Conservation (phyloP, 2,113 vertebrate species). For the Pelecanus crispus region DNA sequence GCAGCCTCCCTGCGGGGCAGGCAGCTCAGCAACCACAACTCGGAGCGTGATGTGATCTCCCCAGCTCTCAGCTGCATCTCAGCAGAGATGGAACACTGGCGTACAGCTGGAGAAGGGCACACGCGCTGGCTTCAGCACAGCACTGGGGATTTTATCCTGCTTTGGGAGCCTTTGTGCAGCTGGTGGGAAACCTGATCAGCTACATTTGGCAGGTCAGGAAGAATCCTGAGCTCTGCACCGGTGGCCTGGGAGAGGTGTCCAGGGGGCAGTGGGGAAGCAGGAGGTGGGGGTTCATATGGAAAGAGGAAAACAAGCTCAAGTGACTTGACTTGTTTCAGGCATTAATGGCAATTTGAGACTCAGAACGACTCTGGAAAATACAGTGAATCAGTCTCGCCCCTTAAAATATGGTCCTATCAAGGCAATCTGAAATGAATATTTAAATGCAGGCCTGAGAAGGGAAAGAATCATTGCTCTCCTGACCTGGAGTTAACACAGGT, state of each 20-base stretch:
- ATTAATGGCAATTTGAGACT: neutral
- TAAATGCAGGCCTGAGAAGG: neutral
- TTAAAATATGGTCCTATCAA: neutral
- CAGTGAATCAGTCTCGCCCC: neutral
- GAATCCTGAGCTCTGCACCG: neutral
- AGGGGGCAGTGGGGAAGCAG: neutral
- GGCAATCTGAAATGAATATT: neutral
- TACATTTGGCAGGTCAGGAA: neutral
- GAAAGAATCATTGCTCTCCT: neutral
- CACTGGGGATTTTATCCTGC: neutral
- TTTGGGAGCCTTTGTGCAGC: neutral
- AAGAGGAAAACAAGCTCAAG: neutral
- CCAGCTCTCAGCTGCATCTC: neutral
- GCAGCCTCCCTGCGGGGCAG: fast-evolving
- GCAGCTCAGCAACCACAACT: neutral
- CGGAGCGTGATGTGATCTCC: neutral
- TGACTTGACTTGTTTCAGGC: neutral
- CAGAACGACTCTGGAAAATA: neutral
- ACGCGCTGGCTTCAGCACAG: fast-evolving
- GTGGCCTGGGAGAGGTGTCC: neutral
- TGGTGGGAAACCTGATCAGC: neutral
- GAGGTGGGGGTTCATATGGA: neutral
- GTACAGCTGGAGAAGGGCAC: neutral
- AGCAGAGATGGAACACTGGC: neutral
- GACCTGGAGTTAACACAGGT: neutral